Evolutionary conservation across 2,888 invertebrate species (phyloP).

Genomic region (Lapara coniferarum): DNA sequence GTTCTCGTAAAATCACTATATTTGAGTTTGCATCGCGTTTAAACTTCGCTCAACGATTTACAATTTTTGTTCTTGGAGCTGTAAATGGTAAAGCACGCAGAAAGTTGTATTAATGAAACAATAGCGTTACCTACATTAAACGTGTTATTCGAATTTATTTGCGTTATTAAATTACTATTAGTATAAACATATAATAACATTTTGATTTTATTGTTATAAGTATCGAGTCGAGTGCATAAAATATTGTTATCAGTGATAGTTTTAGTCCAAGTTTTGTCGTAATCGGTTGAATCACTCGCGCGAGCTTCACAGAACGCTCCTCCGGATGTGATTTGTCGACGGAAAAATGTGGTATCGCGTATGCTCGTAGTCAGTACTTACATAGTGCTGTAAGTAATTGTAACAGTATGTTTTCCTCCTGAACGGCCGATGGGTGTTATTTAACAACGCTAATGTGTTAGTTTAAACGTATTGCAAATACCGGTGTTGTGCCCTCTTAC

Average conservation of each 20-base stretch:
- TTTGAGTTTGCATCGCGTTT: slow-evolving; percentile 41
- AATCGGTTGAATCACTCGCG: slow-evolving; percentile 74
- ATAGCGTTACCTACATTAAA: slow-evolving; percentile 3
- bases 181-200: not conserved
- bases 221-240: not conserved
- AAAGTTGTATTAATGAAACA: slow-evolving; percentile 30
- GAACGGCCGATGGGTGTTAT: slow-evolving; percentile 57
- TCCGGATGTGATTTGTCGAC: slow-evolving; percentile 83
- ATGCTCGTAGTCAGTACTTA: slow-evolving; percentile 63
- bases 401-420: slow-evolving; percentile 76
- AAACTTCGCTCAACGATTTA: slow-evolving; percentile 48
- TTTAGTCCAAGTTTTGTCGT: slow-evolving; percentile 58
- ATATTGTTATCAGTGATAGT: slow-evolving; percentile 62
- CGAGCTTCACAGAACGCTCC: slow-evolving; percentile 62
- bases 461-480: slow-evolving; percentile 31
- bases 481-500: slow-evolving; percentile 35
- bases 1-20: slow-evolving; percentile 36
- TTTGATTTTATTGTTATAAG: too few species aligned
- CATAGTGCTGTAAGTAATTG: slow-evolving; percentile 67
- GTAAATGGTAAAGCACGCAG: slow-evolving; percentile 45
- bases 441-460: slow-evolving; percentile 30
- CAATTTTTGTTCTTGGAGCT: slow-evolving; percentile 51
- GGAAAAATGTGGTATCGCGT: slow-evolving; percentile 79
- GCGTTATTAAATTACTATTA: not conserved
- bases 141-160: not conserved